phyloP scores from a whole-genome alignment of 2,888 invertebrate species.

The Prionchulus punctatus region DNA sequence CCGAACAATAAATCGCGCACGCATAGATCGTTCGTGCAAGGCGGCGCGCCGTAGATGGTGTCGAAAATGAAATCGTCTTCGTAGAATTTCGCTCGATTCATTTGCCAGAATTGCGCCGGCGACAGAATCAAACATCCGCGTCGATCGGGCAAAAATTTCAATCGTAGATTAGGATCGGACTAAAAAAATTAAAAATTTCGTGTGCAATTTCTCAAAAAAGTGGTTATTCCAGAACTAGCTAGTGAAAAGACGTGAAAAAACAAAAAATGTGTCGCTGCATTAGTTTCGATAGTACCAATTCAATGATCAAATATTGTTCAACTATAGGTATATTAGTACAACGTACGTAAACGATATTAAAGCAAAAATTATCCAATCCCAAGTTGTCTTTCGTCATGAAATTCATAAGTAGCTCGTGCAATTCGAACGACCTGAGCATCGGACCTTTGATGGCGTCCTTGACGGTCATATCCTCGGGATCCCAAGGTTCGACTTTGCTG shows the following conservation, averaged over 20 bases:
- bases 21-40: not conserved
- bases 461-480: not conserved
- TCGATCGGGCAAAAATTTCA: too few relatives aligned
- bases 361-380: not conserved
- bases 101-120: slow-evolving; percentile 2
- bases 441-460: not conserved
- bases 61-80: not conserved
- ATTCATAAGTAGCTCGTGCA: not conserved
- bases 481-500: slow-evolving; percentile 32
- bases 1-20: slow-evolving; percentile 33
- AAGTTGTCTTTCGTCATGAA: not conserved
- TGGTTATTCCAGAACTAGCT: too few relatives aligned
- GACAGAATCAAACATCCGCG: slow-evolving; percentile 10
- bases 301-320: too few relatives aligned
- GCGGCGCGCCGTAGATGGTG: not conserved
- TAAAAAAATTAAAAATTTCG: too few relatives aligned
- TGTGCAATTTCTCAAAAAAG: too few relatives aligned
- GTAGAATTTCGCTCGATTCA: not conserved
- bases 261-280: too few relatives aligned
- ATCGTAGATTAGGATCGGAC: too few relatives aligned
- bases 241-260: too few relatives aligned
- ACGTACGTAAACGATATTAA: too few relatives aligned
- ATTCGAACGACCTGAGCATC: not conserved
- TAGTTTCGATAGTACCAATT: too few relatives aligned
- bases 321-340: too few relatives aligned